These are phyloP conservation scores for Sesia bembeciformis DNA, from an alignment of 2,888 invertebrate species.

Conservation along the genomic window DNA sequence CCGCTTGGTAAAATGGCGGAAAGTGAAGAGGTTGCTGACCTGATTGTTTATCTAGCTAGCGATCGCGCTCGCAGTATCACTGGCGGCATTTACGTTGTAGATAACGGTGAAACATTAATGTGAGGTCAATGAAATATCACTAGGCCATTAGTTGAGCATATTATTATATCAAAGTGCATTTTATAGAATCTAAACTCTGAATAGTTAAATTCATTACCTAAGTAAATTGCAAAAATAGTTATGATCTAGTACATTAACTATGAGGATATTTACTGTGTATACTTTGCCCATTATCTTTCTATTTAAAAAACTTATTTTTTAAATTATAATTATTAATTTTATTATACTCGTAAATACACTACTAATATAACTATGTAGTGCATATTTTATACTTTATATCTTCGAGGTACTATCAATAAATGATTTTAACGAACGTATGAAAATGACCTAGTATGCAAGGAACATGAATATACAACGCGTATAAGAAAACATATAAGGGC, in stretches of 20 bases:
- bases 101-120: conserved; percentile 58
- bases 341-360: background rate
- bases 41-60: conserved; percentile 92
- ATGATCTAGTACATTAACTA: too few species aligned
- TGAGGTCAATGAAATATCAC: conserved; percentile 13
- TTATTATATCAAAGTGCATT: too few species aligned
- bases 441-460: conserved; percentile 7
- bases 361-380: background rate
- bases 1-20: conserved; percentile 89
- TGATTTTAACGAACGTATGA: too few species aligned
- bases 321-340: background rate
- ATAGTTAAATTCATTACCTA: too few species aligned
- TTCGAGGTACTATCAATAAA: too few species aligned
- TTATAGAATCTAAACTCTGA: too few species aligned
- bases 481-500: conserved; percentile 35
- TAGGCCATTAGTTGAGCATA: too few species aligned
- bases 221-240: too few species aligned
- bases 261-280: too few species aligned
- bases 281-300: too few species aligned
- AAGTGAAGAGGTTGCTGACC: conserved; percentile 88
- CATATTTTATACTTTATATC: background rate
- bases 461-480: conserved; percentile 39
- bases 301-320: background rate
- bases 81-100: conserved; percentile 76
- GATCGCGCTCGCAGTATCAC: conserved; percentile 91